Evolutionary conservation across 2,113 vertebrate genomes (phyloP), one percentile per base, ranked within the genome.

Genomic region (Romanogobio albipinnatus): DNA sequence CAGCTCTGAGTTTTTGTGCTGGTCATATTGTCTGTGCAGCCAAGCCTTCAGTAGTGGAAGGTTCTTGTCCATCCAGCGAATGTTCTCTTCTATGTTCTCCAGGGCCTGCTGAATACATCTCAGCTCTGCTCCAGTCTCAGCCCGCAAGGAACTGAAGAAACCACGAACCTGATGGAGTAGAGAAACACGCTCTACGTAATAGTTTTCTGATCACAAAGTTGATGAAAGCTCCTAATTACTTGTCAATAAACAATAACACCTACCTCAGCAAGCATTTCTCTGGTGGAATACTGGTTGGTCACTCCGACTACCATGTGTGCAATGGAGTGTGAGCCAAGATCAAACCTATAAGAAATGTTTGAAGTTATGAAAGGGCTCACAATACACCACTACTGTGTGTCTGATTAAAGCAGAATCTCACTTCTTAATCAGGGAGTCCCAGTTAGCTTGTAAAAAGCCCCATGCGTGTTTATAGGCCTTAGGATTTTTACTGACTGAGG

Each of bases 31-130:
- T 9, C 51, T 61, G 87, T 93, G 81, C 82, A 97, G 86, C 97
- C 96, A 96, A 2, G 79, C 75, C 91, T 92, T 91, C 81, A 98
- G 91, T 81, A 95, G 88, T 24, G 96, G 94, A 22, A 95, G 90
- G 90, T 98, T 96, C 53, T 88, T 90, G 47, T 97, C 95, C 94
- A 94, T 96, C 97, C 97, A 97, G 3, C 93, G 92, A 86, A 97
- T 96, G 80, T 97, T 98, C 79, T 97, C 96, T 77, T 95, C 93
- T 5, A 97, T 96, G 59, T 91, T 96, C 91, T 98, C 96, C 8
- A 95, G 82, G 4, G 94, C 88, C 89, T 98, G 96, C 85, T 96
- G 95, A 84, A 98, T 94, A 73, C 96, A 96, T 15, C 95, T 94
- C 79, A 98, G 94, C 86, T 92, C 91, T 3, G 95, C 92, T 3